These are phyloP conservation scores for Litocranius walleri DNA, from an alignment of 2,113 vertebrate genomes.

Conservation along the genomic window DNA sequence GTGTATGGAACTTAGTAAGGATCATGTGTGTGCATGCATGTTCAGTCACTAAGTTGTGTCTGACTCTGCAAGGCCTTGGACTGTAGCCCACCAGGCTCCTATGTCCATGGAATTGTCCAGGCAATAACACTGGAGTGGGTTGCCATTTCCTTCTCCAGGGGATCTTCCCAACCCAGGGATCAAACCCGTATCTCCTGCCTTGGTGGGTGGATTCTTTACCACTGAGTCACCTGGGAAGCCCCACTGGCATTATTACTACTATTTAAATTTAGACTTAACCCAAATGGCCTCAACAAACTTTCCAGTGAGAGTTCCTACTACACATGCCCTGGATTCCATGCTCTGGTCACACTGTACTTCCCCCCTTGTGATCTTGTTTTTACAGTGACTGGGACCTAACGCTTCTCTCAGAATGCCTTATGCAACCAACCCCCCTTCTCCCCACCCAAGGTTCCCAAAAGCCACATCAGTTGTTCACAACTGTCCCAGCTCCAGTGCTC, in stretches of 20 bases:
- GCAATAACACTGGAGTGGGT: background rate
- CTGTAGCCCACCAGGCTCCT: background rate
- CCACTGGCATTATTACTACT: background rate
- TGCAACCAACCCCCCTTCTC: background rate
- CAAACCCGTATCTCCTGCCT: background rate
- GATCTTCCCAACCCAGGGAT: background rate
- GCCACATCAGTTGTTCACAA: background rate
- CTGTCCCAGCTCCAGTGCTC: background rate
- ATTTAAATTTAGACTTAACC: background rate
- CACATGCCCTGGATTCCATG: fast-evolving
- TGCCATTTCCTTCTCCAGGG: background rate
- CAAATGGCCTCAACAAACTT: background rate
- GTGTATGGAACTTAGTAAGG: background rate
- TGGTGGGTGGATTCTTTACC: background rate
- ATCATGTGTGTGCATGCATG: background rate
- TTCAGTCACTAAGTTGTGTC: background rate
- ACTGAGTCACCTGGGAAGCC: background rate
- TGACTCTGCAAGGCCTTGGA: background rate
- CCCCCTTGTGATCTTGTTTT: background rate
- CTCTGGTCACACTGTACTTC: background rate
- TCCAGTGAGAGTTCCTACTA: background rate
- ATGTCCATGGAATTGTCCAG: background rate
- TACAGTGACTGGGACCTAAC: background rate
- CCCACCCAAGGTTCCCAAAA: background rate
- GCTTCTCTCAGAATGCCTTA: background rate